Percentiles rank a stretch among this genome's conserved stretches.
These are phyloP conservation scores for Clarias platycephalus DNA, from an alignment of 2,797 vertebrate genomes.

Conservation along the genomic window DNA sequence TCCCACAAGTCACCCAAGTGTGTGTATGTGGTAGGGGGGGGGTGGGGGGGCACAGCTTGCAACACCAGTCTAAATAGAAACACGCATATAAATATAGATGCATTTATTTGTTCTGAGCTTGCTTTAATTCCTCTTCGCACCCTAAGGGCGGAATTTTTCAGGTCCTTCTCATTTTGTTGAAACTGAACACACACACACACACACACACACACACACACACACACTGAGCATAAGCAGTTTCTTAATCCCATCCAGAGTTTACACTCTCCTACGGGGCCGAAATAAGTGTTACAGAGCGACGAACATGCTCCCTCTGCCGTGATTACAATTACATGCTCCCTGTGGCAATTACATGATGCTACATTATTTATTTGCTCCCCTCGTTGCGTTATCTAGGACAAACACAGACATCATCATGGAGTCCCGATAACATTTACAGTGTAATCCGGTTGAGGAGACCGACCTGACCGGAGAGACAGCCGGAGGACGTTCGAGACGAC, in stretches of 20 bases:
- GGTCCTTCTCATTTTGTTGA: not conserved
- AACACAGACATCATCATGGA: not conserved
- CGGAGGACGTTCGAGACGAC: not conserved
- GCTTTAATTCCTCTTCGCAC: not conserved
- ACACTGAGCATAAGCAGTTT: not conserved
- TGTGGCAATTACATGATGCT: conserved; percentile 34
- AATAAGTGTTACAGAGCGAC: conserved; percentile 1
- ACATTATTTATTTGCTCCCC: conserved; percentile 38
- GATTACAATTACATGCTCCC: conserved; percentile 34
- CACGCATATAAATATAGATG: not conserved
- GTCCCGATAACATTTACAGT: conserved; percentile 13
- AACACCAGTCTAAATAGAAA: not conserved
- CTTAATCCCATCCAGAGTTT: conserved; percentile 15
- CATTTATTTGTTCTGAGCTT: not conserved
- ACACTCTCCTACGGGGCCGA: conserved; percentile 4
- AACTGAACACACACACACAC: too few relatives aligned
- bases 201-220: conserved; percentile 9
- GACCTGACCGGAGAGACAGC: not conserved
- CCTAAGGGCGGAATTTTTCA: not conserved
- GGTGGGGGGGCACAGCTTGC: not conserved
- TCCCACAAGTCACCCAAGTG: not conserved
- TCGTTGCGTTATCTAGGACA: conserved; percentile 38
- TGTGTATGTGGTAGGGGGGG: too few relatives aligned
- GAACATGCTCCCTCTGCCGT: conserved; percentile 16
- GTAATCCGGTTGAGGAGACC: conserved; percentile 2